A percentile compares a stretch with the other conserved stretches of the same genome.
These are phyloP conservation scores for Lithophane socia DNA, from an alignment of 2,888 invertebrate genomes.

Conservation along the genomic window DNA sequence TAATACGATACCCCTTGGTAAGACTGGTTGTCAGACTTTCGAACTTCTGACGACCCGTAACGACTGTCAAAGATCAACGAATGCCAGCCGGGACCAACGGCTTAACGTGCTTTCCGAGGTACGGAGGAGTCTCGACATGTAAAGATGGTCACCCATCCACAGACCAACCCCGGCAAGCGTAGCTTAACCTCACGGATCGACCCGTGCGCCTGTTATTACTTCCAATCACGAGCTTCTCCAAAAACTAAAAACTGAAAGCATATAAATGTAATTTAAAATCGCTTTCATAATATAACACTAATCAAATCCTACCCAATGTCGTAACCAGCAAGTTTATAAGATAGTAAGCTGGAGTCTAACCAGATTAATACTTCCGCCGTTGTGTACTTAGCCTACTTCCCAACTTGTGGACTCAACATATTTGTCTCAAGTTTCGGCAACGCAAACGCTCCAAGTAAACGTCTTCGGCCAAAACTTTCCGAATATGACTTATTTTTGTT, in stretches of 20 bases:
- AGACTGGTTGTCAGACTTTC: too few relatives aligned
- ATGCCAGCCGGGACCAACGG: too few relatives aligned
- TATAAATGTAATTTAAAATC: neutral
- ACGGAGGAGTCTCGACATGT: too few relatives aligned
- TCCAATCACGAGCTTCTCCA: too few relatives aligned
- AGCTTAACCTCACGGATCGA: too few relatives aligned
- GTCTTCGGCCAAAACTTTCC: slow-evolving; percentile 32
- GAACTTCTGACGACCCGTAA: too few relatives aligned
- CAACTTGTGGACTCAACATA: slow-evolving; percentile 51
- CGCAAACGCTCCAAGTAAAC: slow-evolving; percentile 41
- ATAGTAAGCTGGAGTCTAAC: slow-evolving; percentile 26
- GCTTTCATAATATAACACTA: neutral
- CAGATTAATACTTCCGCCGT: slow-evolving; percentile 29
- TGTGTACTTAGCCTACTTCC: slow-evolving; percentile 46
- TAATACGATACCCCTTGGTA: too few relatives aligned
- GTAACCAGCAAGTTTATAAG: slow-evolving; percentile 18
- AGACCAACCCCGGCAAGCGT: too few relatives aligned
- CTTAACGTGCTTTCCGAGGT: too few relatives aligned
- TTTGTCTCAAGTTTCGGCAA: slow-evolving; percentile 51
- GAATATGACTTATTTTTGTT: slow-evolving; percentile 58
- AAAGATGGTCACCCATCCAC: too few relatives aligned
- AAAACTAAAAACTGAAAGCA: neutral
- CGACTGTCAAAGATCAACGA: too few relatives aligned
- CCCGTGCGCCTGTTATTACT: too few relatives aligned
- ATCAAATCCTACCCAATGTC: slow-evolving; percentile 7